Base-by-base conservation (phyloP, 2,113 vertebrate species). In the Neotoma lepida region DNA sequence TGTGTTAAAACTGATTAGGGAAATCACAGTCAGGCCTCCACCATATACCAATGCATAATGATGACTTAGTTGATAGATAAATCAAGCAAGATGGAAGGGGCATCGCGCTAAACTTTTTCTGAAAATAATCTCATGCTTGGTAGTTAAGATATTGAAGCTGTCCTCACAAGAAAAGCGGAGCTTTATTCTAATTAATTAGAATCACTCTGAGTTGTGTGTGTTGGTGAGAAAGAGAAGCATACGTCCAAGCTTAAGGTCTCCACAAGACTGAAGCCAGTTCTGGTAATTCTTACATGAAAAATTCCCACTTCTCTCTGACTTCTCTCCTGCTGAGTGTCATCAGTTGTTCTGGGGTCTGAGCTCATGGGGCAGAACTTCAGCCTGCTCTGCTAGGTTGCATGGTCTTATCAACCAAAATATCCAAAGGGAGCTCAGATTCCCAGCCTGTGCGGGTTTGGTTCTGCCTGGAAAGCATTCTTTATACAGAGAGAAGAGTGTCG, bases 381-480 rank as follows among this genome's bases (percentile, higher is more conserved):
- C 39, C 28, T 91, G 74, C 80, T 87, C 20, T 94, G 80, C 33
- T 90, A 49, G 70, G 86, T 78, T 88, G 84, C 46, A 82, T 86
- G 64, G 64, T 93, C 46, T 96, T 92, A 96, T 89, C 91, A 94
- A 78, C 73, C 30, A 88, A 91, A 93, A 90, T 93, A 96, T 91
- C 68, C 81, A 86, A 80, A 63, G 77, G 73, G 82, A 97, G 63
- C 95, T 97, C 94, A 87, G 78, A 87, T 96, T 94, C 95, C 86
- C 56, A 94, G 41, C n/a, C 71, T 87, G 28, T 93, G 73, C 86
- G 63, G 61, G 51, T 95, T 95, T 49, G 63, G 30, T 86, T 86
- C 89, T 97, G 92, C 95, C 87, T 92, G 71, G 85, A 68, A 96
- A 94, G 95, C 87, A 10, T 90, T 96, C 90, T 95, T 95, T 90